Evolutionary conservation across 2,113 vertebrate genomes (phyloP).

Genomic region (Corythornis vintsioides): DNA sequence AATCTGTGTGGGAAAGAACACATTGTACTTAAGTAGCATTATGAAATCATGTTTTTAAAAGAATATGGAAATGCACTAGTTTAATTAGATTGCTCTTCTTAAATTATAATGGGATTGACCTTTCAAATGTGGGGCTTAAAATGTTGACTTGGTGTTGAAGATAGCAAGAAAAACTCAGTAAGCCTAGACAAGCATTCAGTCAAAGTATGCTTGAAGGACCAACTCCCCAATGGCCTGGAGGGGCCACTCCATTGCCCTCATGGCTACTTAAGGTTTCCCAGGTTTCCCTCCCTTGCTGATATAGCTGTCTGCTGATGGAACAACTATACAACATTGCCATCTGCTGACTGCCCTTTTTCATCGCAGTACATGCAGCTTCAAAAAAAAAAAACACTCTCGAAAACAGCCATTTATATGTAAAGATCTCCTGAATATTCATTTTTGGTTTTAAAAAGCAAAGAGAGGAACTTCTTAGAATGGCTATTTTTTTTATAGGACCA

Average conservation of each 20-base stretch:
- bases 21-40: not conserved
- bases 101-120: not conserved
- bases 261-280: not conserved
- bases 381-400: not conserved
- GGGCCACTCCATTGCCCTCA: not conserved
- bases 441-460: not conserved
- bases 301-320: not conserved
- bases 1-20: not conserved
- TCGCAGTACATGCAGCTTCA: not conserved
- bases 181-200: not conserved
- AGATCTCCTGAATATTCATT: not conserved
- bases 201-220: not conserved
- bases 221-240: not conserved
- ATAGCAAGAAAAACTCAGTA: not conserved
- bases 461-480: not conserved
- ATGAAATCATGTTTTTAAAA: constrained; percentile 13
- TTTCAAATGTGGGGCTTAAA: not conserved
- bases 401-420: not conserved
- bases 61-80: not conserved
- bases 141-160: not conserved
- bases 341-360: not conserved
- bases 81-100: constrained; percentile 34
- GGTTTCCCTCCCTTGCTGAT: not conserved
- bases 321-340: constrained; percentile 45
- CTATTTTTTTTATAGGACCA: not conserved